phyloP scores from a whole-genome alignment of 2,797 vertebrate species.

The Vespertilio murinus region DNA sequence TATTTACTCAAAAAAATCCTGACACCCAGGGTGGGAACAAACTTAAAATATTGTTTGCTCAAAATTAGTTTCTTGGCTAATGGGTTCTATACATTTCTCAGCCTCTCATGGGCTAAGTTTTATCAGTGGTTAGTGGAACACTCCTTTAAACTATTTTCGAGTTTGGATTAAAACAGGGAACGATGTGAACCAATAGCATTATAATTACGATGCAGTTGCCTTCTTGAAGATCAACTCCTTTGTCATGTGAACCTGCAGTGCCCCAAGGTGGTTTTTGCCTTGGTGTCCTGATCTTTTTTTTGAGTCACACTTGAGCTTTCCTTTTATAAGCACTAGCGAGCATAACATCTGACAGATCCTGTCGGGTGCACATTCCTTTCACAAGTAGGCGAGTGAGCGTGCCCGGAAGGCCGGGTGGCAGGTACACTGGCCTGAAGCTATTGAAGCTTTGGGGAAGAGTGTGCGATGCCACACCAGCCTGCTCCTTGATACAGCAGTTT shows the following conservation, averaged over 20 bases:
- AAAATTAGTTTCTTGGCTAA: background rate
- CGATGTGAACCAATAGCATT: background rate
- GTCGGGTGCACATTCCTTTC: background rate
- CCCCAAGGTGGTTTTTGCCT: conserved; percentile 46
- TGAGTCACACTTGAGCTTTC: conserved; percentile 52
- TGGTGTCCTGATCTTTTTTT: conserved; percentile 33
- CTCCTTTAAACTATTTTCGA: conserved; percentile 14
- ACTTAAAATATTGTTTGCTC: background rate
- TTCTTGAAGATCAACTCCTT: conserved; percentile 39
- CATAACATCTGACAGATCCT: conserved; percentile 46
- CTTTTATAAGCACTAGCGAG: conserved; percentile 36
- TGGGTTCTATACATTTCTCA: background rate
- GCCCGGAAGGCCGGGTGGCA: conserved; percentile 28
- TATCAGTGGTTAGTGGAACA: background rate
- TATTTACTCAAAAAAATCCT: background rate
- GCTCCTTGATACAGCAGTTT: background rate
- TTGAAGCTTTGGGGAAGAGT: background rate
- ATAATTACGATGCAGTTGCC: background rate
- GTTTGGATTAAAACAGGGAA: conserved; percentile 27
- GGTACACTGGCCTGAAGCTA: background rate
- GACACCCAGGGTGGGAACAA: background rate
- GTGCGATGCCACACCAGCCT: background rate
- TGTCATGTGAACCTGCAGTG: background rate
- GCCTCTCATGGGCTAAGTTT: background rate
- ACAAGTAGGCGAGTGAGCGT: conserved; percentile 11